Evolutionary conservation across 2,888 invertebrate species (phyloP).

Genomic region (Dyspetes luteomarginatus): DNA sequence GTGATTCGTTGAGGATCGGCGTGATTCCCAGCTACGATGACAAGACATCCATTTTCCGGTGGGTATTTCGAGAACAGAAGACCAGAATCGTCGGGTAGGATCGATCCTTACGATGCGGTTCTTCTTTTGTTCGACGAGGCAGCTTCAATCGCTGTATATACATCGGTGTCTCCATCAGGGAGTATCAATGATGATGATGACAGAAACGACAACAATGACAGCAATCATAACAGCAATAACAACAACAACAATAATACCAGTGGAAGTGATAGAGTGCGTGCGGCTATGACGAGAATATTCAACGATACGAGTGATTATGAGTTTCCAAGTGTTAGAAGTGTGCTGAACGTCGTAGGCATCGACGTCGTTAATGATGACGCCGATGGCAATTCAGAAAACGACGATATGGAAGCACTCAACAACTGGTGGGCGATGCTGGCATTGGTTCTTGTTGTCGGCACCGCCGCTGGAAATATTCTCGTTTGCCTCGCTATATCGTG

Average conservation of each 20-base stretch:
- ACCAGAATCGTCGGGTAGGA: slow-evolving; percentile 19
- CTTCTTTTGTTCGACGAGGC: slow-evolving; percentile 38
- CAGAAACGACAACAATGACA: background rate
- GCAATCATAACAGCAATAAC: slow-evolving; percentile 25
- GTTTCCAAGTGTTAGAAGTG: slow-evolving; percentile 42
- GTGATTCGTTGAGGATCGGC: background rate
- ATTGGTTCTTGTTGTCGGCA: slow-evolving; percentile 91
- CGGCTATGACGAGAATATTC: slow-evolving; percentile 67
- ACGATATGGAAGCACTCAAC: slow-evolving; percentile 78
- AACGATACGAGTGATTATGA: slow-evolving; percentile 64
- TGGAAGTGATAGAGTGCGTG: slow-evolving; percentile 64
- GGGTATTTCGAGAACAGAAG: slow-evolving; percentile 13
- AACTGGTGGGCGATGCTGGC: slow-evolving; percentile 95
- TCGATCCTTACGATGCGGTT: slow-evolving; percentile 32
- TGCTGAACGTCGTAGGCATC: slow-evolving; percentile 13
- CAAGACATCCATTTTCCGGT: slow-evolving; percentile 31
- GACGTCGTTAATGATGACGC: slow-evolving; percentile 18
- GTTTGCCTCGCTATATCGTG: slow-evolving; percentile 97
- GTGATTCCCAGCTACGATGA: slow-evolving; percentile 35
- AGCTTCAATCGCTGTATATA: slow-evolving; percentile 19
- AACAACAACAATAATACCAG: slow-evolving; percentile 1
- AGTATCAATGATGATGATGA: slow-evolving; percentile 25
- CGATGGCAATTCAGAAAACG: slow-evolving; percentile 14
- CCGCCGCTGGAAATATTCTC: slow-evolving; percentile 95
- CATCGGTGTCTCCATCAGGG: slow-evolving; percentile 24